Evolutionary conservation across 1,140 invertebrate species (phyloP), one percentile per base, ranked within the genome.

Genomic region (Vanessa atalanta): DNA sequence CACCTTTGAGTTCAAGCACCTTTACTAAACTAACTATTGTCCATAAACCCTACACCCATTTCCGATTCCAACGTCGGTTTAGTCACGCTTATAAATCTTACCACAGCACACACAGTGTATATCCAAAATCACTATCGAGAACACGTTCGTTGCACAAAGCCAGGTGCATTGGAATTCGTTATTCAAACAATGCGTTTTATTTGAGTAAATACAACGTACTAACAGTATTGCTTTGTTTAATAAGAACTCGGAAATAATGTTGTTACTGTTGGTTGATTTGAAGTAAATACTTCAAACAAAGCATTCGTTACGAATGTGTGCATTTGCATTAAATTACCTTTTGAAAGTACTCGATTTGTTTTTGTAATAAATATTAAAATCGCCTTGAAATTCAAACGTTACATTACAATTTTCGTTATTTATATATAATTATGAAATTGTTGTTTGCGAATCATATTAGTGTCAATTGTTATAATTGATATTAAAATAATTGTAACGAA

Each of bases 171-270:
- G 81, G 85, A 83, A 89, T 89, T 82, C 77, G 75, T 82, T 78
- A 75, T 77, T 79, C 75, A 86, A 89, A 91, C 86, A 89, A 83
- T 84, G 82, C 72, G 51, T 66, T 71, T 77, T 81, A 84, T 72
- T 73, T 43, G 67, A 80, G 76, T 60, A 65, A 65, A 50, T 51
- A 70, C 50, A 51, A 69, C 48, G 48, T 43, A 69, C 50, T 12
- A 79, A 79, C 69, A 70, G 71, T 70, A 70, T 75, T 77, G 73
- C 72, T 80, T 82, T 82, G 76, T 83, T 76, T 65, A 70, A 64
- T 65, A 72, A 78, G 37, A 75, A 73, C 60, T 73, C 50, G 15
- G 64, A 68, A 83, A 84, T 79, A 78, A 83, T 78, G 76, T 76
- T 82, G 70, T 83, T 78, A 73, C 78, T 81, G 76, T 79, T 72